phyloP scores from a whole-genome alignment of 1,140 invertebrate species.

The Lanistes nyassanus region DNA sequence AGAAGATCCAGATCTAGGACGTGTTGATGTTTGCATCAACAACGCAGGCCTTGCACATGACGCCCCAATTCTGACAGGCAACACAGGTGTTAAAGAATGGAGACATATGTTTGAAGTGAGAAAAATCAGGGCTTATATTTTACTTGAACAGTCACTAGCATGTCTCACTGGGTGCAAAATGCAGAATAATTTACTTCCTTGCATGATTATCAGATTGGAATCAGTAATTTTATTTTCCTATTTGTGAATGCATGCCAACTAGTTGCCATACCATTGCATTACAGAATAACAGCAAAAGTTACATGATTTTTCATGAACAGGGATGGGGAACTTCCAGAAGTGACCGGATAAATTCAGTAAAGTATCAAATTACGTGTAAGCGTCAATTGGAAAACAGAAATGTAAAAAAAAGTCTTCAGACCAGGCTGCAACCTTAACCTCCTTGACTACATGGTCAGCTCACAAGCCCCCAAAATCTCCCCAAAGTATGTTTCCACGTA shows the following conservation, averaged over 20 bases:
- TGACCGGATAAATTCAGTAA: no score
- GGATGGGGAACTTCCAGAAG: no score
- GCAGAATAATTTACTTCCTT: background rate
- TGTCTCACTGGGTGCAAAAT: background rate
- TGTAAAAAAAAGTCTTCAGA: no score
- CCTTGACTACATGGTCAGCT: no score
- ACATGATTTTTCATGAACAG: no score
- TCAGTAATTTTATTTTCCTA: background rate
- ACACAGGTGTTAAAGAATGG: slow-evolving; percentile 63
- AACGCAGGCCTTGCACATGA: slow-evolving; percentile 74
- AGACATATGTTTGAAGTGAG: slow-evolving; percentile 71
- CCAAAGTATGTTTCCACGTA: no score
- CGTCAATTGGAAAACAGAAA: no score
- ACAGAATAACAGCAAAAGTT: no score
- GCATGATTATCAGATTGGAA: background rate
- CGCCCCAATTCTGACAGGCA: slow-evolving; percentile 63
- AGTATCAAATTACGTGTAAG: no score
- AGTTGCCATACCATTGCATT: no score
- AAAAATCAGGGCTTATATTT: background rate
- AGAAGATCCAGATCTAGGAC: slow-evolving; percentile 72
- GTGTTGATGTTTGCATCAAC: slow-evolving; percentile 79
- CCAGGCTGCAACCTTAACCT: no score
- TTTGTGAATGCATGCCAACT: background rate
- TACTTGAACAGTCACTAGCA: background rate
- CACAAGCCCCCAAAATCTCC: no score